Conservation (phyloP, 2,113 vertebrate genomes). For the Actinemys pallida region DNA sequence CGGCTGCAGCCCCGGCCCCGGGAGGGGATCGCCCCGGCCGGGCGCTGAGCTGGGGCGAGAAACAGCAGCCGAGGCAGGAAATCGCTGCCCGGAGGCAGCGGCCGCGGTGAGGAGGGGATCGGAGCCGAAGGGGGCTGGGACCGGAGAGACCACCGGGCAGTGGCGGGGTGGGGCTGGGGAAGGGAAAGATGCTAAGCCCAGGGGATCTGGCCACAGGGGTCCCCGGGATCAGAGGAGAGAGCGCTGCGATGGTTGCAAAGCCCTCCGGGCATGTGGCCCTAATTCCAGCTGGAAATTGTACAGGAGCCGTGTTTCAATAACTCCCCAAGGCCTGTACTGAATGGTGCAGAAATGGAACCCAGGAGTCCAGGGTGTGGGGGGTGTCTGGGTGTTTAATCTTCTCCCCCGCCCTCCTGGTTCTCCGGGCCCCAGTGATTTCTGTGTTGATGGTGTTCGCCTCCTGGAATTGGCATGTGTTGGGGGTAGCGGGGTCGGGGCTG, state of each 20-base stretch:
- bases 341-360: neutral
- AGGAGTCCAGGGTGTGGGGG: neutral
- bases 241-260: too few relatives aligned
- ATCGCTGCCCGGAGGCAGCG: neutral
- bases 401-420: neutral
- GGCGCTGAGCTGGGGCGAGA: too few relatives aligned
- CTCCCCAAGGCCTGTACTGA: neutral
- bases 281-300: too few relatives aligned
- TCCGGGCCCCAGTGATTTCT: neutral
- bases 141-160: neutral
- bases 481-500: too few relatives aligned
- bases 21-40: too few relatives aligned
- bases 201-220: too few relatives aligned
- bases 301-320: neutral
- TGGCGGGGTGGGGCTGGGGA: too few relatives aligned
- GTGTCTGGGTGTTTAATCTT: neutral
- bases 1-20: too few relatives aligned
- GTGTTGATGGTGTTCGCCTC: too few relatives aligned
- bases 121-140: neutral
- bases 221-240: too few relatives aligned
- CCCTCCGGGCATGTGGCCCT: too few relatives aligned
- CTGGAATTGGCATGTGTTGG: neutral
- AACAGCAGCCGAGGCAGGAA: neutral
- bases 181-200: too few relatives aligned
- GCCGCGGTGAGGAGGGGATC: neutral